Percentiles rank a stretch among this genome's conserved stretches.
phyloP scores from a whole-genome alignment of 1,140 invertebrate genomes.

The Hetaerina americana region DNA sequence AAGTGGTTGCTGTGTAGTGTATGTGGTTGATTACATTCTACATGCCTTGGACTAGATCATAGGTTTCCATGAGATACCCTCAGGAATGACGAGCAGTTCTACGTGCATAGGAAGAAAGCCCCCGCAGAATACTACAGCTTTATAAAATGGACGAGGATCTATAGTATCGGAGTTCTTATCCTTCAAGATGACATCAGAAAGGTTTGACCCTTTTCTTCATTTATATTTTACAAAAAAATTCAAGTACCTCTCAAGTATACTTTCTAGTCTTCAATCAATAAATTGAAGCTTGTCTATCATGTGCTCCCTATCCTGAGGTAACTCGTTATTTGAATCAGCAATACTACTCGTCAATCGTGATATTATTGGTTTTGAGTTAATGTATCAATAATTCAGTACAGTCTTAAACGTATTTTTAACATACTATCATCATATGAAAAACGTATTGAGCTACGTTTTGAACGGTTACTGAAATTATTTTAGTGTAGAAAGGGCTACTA shows the following conservation, averaged over 20 bases:
- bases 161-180: neutral
- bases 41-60: neutral
- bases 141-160: neutral
- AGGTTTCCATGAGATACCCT: neutral
- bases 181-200: neutral
- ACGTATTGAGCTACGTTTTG: too few species aligned
- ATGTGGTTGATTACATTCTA: neutral
- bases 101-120: neutral
- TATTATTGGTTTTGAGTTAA: too few species aligned
- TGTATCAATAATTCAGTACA: too few species aligned
- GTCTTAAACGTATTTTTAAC: too few species aligned
- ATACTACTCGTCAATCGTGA: too few species aligned
- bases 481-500: too few species aligned
- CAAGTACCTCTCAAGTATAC: neutral
- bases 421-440: too few species aligned
- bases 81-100: neutral
- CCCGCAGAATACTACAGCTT: neutral
- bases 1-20: neutral
- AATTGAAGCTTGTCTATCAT: neutral
- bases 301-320: too few species aligned
- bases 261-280: neutral
- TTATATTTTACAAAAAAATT: neutral
- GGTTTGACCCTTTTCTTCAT: neutral
- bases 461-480: too few species aligned
- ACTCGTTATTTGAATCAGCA: too few species aligned